Base-by-base conservation (phyloP, 2,113 vertebrate genomes). In the Melospiza melodia region DNA sequence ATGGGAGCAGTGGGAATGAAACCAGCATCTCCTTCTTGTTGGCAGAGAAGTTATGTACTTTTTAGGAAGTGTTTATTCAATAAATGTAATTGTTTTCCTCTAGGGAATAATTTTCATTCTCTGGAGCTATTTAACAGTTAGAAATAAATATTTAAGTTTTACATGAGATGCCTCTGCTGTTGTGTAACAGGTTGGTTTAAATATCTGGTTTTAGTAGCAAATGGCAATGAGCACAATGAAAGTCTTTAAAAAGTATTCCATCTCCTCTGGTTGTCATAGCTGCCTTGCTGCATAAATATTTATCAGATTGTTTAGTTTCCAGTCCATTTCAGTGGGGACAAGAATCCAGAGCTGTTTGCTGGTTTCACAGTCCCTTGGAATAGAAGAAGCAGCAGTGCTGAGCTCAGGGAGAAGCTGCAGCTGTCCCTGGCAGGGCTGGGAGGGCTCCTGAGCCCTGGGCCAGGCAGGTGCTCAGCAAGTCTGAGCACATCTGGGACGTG, bases 221-320 rank as follows among this genome's bases (percentile, higher is more conserved):
- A 74, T 43, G 41, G 35, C 62, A 83, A 1, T 18, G 39, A 79
- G 66, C 79, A 33, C 2, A 24, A 72, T 78, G 61, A 75, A 94
- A 84, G n/a, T 66, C 65, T 92, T 91, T 57, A 33, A 78, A 91
- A 72, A 63, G 22, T n/a, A 44, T 52, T 90, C 37, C 73, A 63
- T 71, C 84, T 92, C 54, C 61, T 95, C 55, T 80, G 61, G 59
- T 54, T 87, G 57, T 61, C 33, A 37, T 30, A 69, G 67, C 72
- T 89, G 49, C 65, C 55, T 87, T 58, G 19, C 54, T 81, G 11
- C 35, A 13, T 92, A 88, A 95, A 69, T 92, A 92, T 89, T 93
- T 90, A 66, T 65, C 37, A 83, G 46, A 35, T 67, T 81, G 87
- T 91, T 96, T 78, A 44, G 39, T 76, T 93, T 87, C 49, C 43